Evolutionary conservation across 2,797 vertebrate species (phyloP).

Genomic region (Nannoperca obscura): DNA sequence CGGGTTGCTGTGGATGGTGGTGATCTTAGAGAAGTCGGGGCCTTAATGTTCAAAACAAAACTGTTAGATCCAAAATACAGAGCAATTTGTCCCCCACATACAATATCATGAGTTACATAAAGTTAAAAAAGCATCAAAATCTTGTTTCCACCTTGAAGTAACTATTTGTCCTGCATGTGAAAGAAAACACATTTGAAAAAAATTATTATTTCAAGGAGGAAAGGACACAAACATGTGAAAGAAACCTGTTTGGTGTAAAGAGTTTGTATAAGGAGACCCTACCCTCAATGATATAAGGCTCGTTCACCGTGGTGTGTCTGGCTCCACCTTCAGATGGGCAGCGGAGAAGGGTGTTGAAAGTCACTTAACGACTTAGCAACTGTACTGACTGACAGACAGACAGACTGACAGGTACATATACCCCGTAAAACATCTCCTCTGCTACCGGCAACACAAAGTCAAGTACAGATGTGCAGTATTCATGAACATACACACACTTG

Average conservation of each 20-base stretch:
- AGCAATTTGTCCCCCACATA: neutral
- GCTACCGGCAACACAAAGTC: slow-evolving; percentile 57
- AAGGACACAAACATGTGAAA: slow-evolving; percentile 31
- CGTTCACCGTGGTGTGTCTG: slow-evolving; percentile 37
- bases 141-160: slow-evolving; percentile 34
- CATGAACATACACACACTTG: slow-evolving; percentile 14
- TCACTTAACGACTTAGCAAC: slow-evolving; percentile 74
- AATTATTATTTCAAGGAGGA: slow-evolving; percentile 38
- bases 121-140: slow-evolving; percentile 27
- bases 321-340: slow-evolving; percentile 77
- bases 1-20: slow-evolving; percentile 76
- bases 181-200: slow-evolving; percentile 11
- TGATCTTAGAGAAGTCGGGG: slow-evolving; percentile 83
- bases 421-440: slow-evolving; percentile 63
- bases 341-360: slow-evolving; percentile 72
- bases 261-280: slow-evolving; percentile 54
- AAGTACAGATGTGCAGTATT: slow-evolving; percentile 47
- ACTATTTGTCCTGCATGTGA: neutral
- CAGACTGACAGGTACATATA: slow-evolving; percentile 70
- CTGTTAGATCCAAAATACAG: slow-evolving; percentile 18
- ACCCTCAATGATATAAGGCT: slow-evolving; percentile 85
- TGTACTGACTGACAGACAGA: slow-evolving; percentile 60
- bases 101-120: slow-evolving; percentile 5
- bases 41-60: slow-evolving; percentile 63
- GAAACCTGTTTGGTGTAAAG: slow-evolving; percentile 39